Base-by-base conservation (phyloP, 1,140 invertebrate species). In the Trachelipus rathkii region DNA sequence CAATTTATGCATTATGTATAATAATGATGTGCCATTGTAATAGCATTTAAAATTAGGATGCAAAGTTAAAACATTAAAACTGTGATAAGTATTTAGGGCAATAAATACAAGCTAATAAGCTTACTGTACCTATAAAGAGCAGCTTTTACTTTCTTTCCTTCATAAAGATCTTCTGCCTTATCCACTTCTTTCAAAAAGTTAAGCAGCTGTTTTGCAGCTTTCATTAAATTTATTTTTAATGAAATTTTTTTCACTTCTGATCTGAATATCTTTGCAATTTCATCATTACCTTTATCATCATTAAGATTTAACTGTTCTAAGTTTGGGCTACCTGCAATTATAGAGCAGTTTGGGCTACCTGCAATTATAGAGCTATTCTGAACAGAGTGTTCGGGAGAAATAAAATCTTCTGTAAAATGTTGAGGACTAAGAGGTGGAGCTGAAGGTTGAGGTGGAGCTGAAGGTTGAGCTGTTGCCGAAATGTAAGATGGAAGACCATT, bases 241-340 rank as follows among this genome's bases (percentile, higher is more conserved):
- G 50, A 60, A 60, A 60, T 60, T 60, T 60, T 60, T 60, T 60
- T 60, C 19, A 60, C 19, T 60, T 60, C 50, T 60, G 50, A 60
- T 13, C 19, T 60, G 50, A 60, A 60, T 60, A 60, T 1, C 19
- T 60, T 60, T 4, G 50, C 11, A 19, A 3, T 60, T 8, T 60
- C 8, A 19, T 19, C 19, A 19, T 60, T 60, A 15, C 50, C 50
- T 60, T 60, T 0, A 60, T 19, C 19, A 15, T 13, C 50, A 60
- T 15, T 60, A 60, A 19, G 50, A 60, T 15, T 60, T 13, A 19
- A 60, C 4, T 2, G 19, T 15, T 60, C 19, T 60, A 15, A 13
- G 8, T 8, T 60, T 60, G 50, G 19, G 19, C 50, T 60, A 60
- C 50, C 19, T 19, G 19, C 50, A 60, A 4, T 60, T 60, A 33